A percentile compares a stretch with the other conserved stretches of the same genome.
Conservation (phyloP, 2,888 invertebrate genomes). For the Leptopilina drosophilae region DNA sequence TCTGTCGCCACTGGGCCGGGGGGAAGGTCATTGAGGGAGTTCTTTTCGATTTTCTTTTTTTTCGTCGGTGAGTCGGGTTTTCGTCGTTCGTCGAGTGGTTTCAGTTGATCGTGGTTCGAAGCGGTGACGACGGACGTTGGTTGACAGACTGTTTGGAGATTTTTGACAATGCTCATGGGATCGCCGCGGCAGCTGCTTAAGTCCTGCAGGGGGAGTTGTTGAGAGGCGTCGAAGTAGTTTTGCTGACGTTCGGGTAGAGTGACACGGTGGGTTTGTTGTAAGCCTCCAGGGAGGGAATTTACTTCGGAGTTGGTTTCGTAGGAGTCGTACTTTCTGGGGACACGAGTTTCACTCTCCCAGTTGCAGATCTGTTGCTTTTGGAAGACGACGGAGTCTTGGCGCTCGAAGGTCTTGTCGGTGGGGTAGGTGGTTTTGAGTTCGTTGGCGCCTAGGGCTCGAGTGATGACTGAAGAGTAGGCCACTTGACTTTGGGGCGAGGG, state of each 20-base stretch:
- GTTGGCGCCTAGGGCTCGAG: conserved; percentile 83
- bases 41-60: conserved; percentile 82
- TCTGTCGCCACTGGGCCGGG: conserved; percentile 79
- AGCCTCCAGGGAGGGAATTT: conserved; percentile 50
- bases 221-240: conserved; percentile 83
- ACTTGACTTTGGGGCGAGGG: conserved; percentile 82
- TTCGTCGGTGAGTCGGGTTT: conserved; percentile 73
- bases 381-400: conserved; percentile 66
- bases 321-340: conserved; percentile 67
- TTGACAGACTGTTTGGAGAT: conserved; percentile 82
- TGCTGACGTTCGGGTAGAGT: conserved; percentile 80
- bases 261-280: conserved; percentile 76
- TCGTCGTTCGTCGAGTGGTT: conserved; percentile 74
- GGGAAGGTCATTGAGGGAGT: conserved; percentile 78
- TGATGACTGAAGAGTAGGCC: conserved; percentile 90
- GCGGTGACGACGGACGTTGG: conserved; percentile 74
- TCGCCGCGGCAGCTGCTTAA: conserved; percentile 86
- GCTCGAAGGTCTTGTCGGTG: conserved; percentile 66
- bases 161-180: conserved; percentile 87
- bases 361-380: conserved; percentile 74
- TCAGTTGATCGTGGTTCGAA: conserved; percentile 67
- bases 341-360: conserved; percentile 72
- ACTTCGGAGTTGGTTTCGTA: conserved; percentile 62
- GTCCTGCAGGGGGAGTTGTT: conserved; percentile 83
- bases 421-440: conserved; percentile 76